Evolutionary conservation across 1,140 invertebrate species (phyloP).

Genomic region (Limonius californicus): DNA sequence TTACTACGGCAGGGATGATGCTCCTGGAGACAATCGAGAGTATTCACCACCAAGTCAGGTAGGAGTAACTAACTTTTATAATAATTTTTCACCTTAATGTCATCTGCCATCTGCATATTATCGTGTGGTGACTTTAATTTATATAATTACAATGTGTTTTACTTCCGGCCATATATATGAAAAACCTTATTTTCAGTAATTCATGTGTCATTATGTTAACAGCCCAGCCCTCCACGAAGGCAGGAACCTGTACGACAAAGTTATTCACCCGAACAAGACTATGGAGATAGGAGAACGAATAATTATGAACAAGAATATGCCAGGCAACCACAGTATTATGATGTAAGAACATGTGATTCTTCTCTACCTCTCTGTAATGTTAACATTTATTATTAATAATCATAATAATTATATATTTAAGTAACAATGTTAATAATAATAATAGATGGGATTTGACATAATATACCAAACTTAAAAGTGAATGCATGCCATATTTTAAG

Average conservation of each 20-base stretch:
- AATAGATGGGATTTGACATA: no score
- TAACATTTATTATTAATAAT: no score
- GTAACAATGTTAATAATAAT: no score
- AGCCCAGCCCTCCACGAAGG: constrained; percentile 34
- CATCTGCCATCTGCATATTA: background rate
- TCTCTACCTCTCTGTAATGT: no score
- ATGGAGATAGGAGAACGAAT: constrained; percentile 36
- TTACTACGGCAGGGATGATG: constrained; percentile 36
- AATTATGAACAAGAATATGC: constrained; percentile 40
- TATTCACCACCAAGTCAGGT: constrained; percentile 39
- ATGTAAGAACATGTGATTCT: no score
- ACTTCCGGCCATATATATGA: background rate
- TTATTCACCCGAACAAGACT: constrained; percentile 39
- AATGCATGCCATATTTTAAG: no score
- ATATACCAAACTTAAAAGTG: no score
- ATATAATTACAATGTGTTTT: no score
- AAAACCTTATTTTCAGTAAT: constrained; percentile 6
- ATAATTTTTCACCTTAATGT: background rate
- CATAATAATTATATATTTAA: no score
- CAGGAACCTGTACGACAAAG: constrained; percentile 29
- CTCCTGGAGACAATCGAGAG: constrained; percentile 34
- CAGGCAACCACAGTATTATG: constrained; percentile 40
- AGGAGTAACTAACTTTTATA: constrained; percentile 14
- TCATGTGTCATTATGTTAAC: background rate
- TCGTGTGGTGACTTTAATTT: no score